Base-by-base conservation (phyloP, 1,140 invertebrate genomes). In the Rhizoglyphus robini region DNA sequence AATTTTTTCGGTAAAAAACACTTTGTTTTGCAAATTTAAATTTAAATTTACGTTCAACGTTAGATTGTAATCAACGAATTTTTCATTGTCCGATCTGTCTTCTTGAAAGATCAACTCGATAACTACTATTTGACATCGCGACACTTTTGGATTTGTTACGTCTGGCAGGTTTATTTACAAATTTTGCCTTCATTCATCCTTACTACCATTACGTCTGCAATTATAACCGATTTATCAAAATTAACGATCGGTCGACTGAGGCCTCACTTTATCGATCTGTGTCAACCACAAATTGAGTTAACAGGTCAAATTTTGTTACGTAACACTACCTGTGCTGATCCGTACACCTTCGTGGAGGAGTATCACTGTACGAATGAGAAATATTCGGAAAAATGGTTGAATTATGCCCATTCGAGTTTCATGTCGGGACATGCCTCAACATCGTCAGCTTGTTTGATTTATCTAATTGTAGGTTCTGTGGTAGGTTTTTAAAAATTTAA, bases 171-270 rank as follows among this genome's bases (percentile, higher is more conserved):
- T 3, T 69, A 69, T 36, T 18, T 34, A 41, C 41, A 60, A 31
- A n/a, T n/a, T n/a, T 76, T 89, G 11, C 85, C 86, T 1, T 76
- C 88, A 0, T 94, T 92, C 72, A 82, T 84, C 32, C 92, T 92
- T 75, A 90, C 90, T 0, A 85, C 86, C 18, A 84, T 83, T 1
- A 82, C 84, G 66, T 87, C 85, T 51, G 86, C 90, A 75, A 76
- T 91, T 18, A 83, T 84, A 8, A 93, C 90, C 3, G 90, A 95
- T 72, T 83, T 94, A 69, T 88, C 86, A 27, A 96, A 96, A 76
- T 95, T 94, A 69, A 85, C 85, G 1, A 85, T 96, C 66, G 94
- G 94, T 29, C 80, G 92, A 57, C 77, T 96, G 63, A 78, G 94
- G 18, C 94, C 94, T 8, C 90, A 97, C 77, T 97, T 96, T 76